Base-by-base conservation (phyloP, 1,140 invertebrate genomes). In the Asbolus verrucosus region DNA sequence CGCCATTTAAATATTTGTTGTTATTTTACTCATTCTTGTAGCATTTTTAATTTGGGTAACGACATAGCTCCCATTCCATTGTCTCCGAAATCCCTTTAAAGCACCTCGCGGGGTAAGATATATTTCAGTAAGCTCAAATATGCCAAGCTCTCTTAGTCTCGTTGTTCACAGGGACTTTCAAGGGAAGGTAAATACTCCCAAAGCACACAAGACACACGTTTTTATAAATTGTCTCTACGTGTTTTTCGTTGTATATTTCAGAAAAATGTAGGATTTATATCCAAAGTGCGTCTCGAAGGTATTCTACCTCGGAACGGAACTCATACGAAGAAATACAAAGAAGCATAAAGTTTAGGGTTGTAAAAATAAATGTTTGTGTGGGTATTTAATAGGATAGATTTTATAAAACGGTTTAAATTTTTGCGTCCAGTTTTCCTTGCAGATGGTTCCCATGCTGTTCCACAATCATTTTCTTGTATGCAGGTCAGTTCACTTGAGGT, bases 221-320 rank as follows among this genome's bases (percentile, higher is more conserved):
- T 72, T 68, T 72, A 72, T 72, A 68, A 72, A 72, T 72, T 72
- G 70, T 72, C 70, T 72, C 70, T 72, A 72, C 70, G 70, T 72
- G 70, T 72, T 68, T 72, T 72, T 41, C 65, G 31, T 43, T 68
- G 50, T 62, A 68, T 63, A 50, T 68, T 63, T 50, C 41, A 68
- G 38, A 72, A 72, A 72, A 68, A 68, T 72, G 66, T 59, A 46
- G 66, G 70, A 72, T 72, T 72, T 72, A 72, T 72, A 72, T 50
- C 70, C 70, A 54, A 39, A 59, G 65, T 72, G 65, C 70, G 65
- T 68, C 70, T 68, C 70, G 39, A 43, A 68, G 70, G 70, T 72
- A 68, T 67, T 68, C 54, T 41, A 13, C 14, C 36, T 36, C n/a
- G 15, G 65, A 43, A 50, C 39, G 50, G 36, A 24, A 60, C 43